These are phyloP conservation scores for Acronicta leporina DNA, from an alignment of 2,888 invertebrate genomes.

Conservation along the genomic window DNA sequence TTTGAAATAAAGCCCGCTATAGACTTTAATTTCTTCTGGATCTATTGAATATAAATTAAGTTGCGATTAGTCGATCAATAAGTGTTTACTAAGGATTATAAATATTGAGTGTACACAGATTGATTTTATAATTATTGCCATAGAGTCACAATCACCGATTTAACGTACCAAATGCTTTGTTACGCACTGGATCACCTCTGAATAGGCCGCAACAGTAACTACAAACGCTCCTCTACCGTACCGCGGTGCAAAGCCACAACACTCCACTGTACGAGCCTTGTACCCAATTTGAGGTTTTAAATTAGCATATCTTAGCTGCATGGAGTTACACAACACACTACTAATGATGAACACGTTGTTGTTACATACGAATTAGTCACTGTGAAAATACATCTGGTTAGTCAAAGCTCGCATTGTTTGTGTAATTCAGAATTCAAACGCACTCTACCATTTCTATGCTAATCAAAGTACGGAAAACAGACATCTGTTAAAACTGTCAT, in stretches of 20 bases:
- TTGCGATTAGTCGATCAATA: too few relatives aligned
- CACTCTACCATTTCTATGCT: slow-evolving; percentile 14
- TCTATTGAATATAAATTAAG: too few relatives aligned
- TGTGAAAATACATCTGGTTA: slow-evolving; percentile 51
- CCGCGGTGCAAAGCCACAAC: slow-evolving; percentile 60
- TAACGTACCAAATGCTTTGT: slow-evolving; percentile 47
- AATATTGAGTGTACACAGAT: too few relatives aligned
- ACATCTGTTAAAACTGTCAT: slow-evolving; percentile 13
- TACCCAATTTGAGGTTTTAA: slow-evolving; percentile 71
- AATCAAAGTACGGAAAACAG: slow-evolving; percentile 7
- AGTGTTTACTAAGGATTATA: too few relatives aligned
- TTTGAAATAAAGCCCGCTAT: too few relatives aligned
- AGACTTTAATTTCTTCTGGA: too few relatives aligned
- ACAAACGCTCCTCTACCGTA: slow-evolving; percentile 47
- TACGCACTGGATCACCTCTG: slow-evolving; percentile 54
- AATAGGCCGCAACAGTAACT: slow-evolving; percentile 48
- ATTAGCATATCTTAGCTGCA: slow-evolving; percentile 73
- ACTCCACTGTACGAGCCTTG: slow-evolving; percentile 56
- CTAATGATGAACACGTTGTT: slow-evolving; percentile 61
- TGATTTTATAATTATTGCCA: too few relatives aligned
- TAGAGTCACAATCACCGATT: background rate
- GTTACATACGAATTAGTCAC: slow-evolving; percentile 41
- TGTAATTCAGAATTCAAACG: slow-evolving; percentile 29
- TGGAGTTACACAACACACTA: slow-evolving; percentile 59
- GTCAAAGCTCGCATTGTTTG: slow-evolving; percentile 49